Percentiles rank a stretch among this genome's conserved stretches.
phyloP scores from a whole-genome alignment of 1,140 invertebrate species.

The Aphidius gifuensis region DNA sequence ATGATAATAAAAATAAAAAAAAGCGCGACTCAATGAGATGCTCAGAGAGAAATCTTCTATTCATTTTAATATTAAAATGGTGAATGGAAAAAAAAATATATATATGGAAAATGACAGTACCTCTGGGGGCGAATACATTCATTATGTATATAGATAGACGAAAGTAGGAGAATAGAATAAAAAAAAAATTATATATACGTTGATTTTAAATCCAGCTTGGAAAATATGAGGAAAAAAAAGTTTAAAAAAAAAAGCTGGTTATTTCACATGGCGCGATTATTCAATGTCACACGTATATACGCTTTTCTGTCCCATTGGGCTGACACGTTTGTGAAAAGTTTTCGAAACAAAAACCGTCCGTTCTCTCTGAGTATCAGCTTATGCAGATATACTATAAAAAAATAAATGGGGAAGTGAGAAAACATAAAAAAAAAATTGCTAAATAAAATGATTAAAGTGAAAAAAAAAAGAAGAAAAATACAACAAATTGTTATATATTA shows the following conservation, averaged over 20 bases:
- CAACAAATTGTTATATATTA: no score
- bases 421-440: not conserved
- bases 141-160: not conserved
- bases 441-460: not conserved
- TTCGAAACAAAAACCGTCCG: conserved; percentile 7
- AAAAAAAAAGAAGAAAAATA: not conserved
- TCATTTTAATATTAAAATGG: no score
- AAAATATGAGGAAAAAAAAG: conserved; percentile 12
- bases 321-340: conserved; percentile 10
- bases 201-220: conserved; percentile 14
- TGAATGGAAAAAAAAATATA: no score
- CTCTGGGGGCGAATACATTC: not conserved
- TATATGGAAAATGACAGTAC: no score
- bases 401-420: not conserved
- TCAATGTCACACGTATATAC: conserved; percentile 17
- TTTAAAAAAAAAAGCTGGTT: conserved; percentile 5
- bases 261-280: conserved; percentile 16
- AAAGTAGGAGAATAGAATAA: not conserved
- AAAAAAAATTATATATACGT: not conserved
- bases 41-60: no score
- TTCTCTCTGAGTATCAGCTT: not conserved
- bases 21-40: no score
- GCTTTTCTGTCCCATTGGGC: not conserved
- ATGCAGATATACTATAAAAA: not conserved
- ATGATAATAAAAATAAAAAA: no score